Evolutionary conservation across 2,888 invertebrate genomes (phyloP), one percentile per base, ranked within the genome.

Genomic region (Eucera pruinosa): DNA sequence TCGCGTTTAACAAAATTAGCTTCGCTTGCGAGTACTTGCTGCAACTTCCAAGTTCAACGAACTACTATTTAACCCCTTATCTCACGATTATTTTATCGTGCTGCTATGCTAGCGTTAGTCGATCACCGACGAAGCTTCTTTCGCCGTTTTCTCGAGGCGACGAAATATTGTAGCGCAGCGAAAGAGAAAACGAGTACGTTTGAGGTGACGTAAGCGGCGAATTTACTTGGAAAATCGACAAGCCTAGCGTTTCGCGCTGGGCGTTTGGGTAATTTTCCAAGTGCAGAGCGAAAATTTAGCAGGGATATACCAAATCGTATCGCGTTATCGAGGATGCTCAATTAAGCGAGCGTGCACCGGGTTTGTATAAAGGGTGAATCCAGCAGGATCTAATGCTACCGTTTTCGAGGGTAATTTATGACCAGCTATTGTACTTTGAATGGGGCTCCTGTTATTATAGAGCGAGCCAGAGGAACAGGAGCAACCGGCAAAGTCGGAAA

Each of bases 351-450:
- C 77, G 71, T 71, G 65, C 61, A 62, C 68, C 55, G 66, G 78
- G 76, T 75, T 82, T 85, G 72, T 83, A 86, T 86, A 87, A 86
- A 84, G 86, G 87, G 79, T 83, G 80, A 87, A 87, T 84, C 86
- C 86, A 73, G 78, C 75, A 73, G 86, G 79, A 83, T 86, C 82
- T 86, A 87, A 86, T 83, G 84, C 84, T 76, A 80, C 81, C 87
- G 68, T 86, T 86, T 85, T 85, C 86, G 66, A 73, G 77, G 70
- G 43, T 87, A 86, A 86, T 87, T 86, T 86, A 86, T 86, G 71
- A 62, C 72, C 69, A 39, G 69, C 83, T 76, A 86, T 86, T 86
- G 86, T 87, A 76, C 80, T 72, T 80, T 54, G 84, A 86, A 87
- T 78, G 72, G 77, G 50, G 50, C 41, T 66, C 15, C 66, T 62